phyloP scores from a whole-genome alignment of 1,140 invertebrate genomes.

The Drosophila kanapiae region DNA sequence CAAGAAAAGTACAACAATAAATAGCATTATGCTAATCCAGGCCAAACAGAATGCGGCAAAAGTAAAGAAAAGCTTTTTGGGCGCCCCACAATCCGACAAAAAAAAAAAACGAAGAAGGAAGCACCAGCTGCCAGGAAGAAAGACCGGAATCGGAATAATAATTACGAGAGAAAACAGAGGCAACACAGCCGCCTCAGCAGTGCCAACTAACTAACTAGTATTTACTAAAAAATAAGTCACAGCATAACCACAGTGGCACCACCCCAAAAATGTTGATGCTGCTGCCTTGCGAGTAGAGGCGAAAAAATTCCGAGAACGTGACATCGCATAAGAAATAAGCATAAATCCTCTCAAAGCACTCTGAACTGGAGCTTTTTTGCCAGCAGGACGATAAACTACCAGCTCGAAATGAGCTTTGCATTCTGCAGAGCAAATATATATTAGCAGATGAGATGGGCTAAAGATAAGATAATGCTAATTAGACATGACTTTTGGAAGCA shows the following conservation, averaged over 20 bases:
- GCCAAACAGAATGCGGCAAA: slow-evolving; percentile 78
- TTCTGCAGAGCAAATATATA: slow-evolving; percentile 33
- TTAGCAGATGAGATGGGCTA: slow-evolving; percentile 38
- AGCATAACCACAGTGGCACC: slow-evolving; percentile 21
- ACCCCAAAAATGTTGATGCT: background rate
- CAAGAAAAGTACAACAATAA: slow-evolving; percentile 78
- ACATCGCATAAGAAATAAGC: slow-evolving; percentile 43
- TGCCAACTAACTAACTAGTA: slow-evolving; percentile 51
- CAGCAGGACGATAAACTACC: slow-evolving; percentile 30
- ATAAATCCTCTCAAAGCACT: slow-evolving; percentile 36
- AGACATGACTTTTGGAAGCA: slow-evolving; percentile 20
- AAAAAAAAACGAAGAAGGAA: slow-evolving; percentile 22
- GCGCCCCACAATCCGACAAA: slow-evolving; percentile 3
- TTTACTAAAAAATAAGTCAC: slow-evolving; percentile 54
- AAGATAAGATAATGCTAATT: slow-evolving; percentile 81
- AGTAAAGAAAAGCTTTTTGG: slow-evolving; percentile 69
- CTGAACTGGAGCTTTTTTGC: slow-evolving; percentile 22
- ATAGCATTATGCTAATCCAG: slow-evolving; percentile 82
- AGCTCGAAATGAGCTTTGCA: slow-evolving; percentile 43
- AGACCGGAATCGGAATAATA: slow-evolving; percentile 37
- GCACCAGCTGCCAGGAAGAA: slow-evolving; percentile 67
- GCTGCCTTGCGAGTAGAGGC: background rate
- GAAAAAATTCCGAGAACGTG: slow-evolving; percentile 37
- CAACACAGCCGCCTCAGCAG: background rate
- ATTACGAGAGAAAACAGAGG: slow-evolving; percentile 34